Base-by-base conservation (phyloP, 2,797 vertebrate species). In the Threskiornis aethiopicus region DNA sequence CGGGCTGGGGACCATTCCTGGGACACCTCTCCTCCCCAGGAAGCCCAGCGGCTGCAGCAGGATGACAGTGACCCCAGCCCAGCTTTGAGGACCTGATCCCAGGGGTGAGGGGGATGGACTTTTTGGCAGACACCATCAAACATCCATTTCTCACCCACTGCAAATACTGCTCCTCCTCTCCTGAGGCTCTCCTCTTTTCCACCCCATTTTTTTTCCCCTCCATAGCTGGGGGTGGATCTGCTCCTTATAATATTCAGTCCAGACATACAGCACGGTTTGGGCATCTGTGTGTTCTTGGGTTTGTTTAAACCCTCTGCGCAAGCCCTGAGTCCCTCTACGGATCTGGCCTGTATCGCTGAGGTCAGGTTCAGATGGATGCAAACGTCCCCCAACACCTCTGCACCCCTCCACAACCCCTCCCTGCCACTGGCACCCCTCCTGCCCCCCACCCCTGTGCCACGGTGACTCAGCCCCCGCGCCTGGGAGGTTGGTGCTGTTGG, bases 251-350 rank as follows among this genome's bases (percentile, higher is more conserved):
- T 20, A 54, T 13, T 69, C 87, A 84, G 54, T 42, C 29, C 47
- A 46, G 84, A 80, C 37, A 59, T 4, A n/a, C 20, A 64, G 44
- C 0, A 0, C 0, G 0, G n/a, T 65, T 89, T 79, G 49, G 42
- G 31, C 51, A 92, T 46, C 67, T 15, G 0, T 4, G 33, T 10
- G 39, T 55, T 26, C 67, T 35, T 44, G 14, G 14, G 31, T 77
- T 83, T 89, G 49, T 71, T 91, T 83, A 85, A 93, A 92, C 51
- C 28, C 46, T 58, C 64, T 71, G 29, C 46, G 49, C 73, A 84
- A 87, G 54, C 31, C 57, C n/a, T 8, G 6, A 5, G 29, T 83
- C 59, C 28, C 41, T 87, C 64, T 51, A 44, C 46, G 66, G 67
- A 86, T 91, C 47, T 88, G 13, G 37, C 39, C 57, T 67, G 52